Conservation (phyloP, 2,888 invertebrate genomes). For the Palloptera scutellata region DNA sequence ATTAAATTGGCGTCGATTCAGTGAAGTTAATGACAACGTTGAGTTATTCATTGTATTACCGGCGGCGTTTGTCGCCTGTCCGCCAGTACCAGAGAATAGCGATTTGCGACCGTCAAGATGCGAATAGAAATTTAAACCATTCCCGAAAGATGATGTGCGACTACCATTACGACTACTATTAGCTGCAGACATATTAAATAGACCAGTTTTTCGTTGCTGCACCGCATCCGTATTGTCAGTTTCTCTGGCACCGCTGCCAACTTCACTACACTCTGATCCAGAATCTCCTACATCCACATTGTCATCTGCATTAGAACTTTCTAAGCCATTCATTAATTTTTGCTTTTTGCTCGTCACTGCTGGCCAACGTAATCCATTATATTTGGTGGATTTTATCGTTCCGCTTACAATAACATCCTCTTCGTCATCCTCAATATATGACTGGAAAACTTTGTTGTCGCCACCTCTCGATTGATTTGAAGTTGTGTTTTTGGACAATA, state of each 20-base stretch:
- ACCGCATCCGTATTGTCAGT: constrained; percentile 23
- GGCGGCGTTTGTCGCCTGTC: constrained; percentile 40
- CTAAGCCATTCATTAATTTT: constrained; percentile 39
- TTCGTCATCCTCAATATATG: no score
- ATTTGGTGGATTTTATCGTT: no score
- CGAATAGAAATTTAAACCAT: constrained; percentile 57
- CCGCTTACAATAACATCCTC: no score
- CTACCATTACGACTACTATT: constrained; percentile 42
- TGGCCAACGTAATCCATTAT: constrained; percentile 11
- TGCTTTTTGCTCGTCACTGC: constrained; percentile 36
- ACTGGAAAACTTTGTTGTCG: neutral
- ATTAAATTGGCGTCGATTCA: constrained; percentile 60
- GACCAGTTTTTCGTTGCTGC: constrained; percentile 39
- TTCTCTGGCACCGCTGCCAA: constrained; percentile 25
- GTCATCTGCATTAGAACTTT: constrained; percentile 12
- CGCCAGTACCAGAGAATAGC: constrained; percentile 50
- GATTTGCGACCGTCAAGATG: constrained; percentile 63
- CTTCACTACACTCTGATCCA: constrained; percentile 52
- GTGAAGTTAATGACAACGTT: constrained; percentile 59
- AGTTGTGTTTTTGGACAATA: constrained; percentile 38
- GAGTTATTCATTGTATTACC: constrained; percentile 56
- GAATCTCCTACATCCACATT: constrained; percentile 42
- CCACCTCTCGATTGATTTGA: constrained; percentile 36
- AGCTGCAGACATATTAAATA: constrained; percentile 42
- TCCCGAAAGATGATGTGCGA: constrained; percentile 48